These are phyloP conservation scores for Phoeniculus purpureus DNA, from an alignment of 2,797 vertebrate species.

Conservation along the genomic window DNA sequence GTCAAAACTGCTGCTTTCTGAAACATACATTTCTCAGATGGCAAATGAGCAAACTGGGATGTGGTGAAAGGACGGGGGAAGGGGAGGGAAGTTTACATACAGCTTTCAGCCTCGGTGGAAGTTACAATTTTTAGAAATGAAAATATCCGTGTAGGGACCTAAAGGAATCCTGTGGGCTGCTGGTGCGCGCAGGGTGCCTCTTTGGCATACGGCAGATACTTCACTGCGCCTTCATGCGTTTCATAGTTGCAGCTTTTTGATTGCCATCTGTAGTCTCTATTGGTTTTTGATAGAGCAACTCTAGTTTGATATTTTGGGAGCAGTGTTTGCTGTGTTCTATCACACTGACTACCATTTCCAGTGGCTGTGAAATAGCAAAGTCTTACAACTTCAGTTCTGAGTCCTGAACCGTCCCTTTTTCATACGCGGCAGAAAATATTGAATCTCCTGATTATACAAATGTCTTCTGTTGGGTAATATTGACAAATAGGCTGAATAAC, in stretches of 20 bases:
- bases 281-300: conserved; percentile 39
- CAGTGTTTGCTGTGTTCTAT: neutral
- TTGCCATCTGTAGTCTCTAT: conserved; percentile 32
- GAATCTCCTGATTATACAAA: conserved; percentile 55
- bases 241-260: conserved; percentile 28
- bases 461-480: conserved; percentile 66
- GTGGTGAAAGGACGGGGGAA: neutral
- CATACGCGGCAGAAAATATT: neutral
- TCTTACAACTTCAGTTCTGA: neutral
- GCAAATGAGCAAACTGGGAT: conserved; percentile 14
- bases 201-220: neutral
- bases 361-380: neutral
- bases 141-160: conserved; percentile 67
- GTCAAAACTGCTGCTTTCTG: conserved; percentile 13
- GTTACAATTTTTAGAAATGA: conserved; percentile 57
- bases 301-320: conserved; percentile 12
- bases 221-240: conserved; percentile 17
- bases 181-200: conserved; percentile 34
- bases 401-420: conserved; percentile 34
- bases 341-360: neutral
- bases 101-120: conserved; percentile 20
- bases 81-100: neutral
- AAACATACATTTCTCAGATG: neutral
- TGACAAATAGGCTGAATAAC: conserved; percentile 67
- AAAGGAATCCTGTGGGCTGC: conserved; percentile 73